Evolutionary conservation across 2,113 vertebrate genomes (phyloP).

Genomic region (Fregata magnificens): DNA sequence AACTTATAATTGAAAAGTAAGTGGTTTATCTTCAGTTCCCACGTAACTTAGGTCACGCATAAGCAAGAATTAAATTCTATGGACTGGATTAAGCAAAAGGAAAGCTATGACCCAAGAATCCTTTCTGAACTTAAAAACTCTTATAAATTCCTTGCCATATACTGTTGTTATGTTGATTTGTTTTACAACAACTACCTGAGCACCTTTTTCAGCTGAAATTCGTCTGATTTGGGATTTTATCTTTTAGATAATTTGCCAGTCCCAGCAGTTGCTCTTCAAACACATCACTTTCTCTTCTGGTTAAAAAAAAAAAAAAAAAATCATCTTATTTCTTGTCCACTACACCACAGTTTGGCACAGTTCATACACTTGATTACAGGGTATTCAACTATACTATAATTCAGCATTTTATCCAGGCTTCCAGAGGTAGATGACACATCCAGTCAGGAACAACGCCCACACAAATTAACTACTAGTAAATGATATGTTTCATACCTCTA

Average conservation of each 20-base stretch:
- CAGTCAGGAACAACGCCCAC: background rate
- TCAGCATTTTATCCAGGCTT: background rate
- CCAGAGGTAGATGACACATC: background rate
- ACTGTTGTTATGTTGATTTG: background rate
- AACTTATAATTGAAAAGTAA: background rate
- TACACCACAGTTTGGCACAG: background rate
- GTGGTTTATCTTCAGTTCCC: background rate
- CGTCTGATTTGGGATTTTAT: background rate
- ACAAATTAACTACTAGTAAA: background rate
- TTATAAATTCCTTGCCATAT: background rate
- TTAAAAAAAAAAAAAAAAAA: background rate
- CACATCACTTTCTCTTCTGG: background rate
- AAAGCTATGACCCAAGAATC: background rate
- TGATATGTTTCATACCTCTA: background rate
- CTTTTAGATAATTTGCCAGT: background rate
- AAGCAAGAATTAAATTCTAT: background rate
- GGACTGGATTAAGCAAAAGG: background rate
- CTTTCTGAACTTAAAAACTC: background rate
- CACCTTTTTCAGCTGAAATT: background rate
- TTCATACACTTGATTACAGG: background rate
- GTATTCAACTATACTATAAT: background rate
- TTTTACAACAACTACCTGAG: background rate
- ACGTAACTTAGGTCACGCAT: background rate
- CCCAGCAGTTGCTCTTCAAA: background rate
- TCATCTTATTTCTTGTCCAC: background rate